phyloP scores from a whole-genome alignment of 1,140 invertebrate species.

The Tetragnatha versicolor region DNA sequence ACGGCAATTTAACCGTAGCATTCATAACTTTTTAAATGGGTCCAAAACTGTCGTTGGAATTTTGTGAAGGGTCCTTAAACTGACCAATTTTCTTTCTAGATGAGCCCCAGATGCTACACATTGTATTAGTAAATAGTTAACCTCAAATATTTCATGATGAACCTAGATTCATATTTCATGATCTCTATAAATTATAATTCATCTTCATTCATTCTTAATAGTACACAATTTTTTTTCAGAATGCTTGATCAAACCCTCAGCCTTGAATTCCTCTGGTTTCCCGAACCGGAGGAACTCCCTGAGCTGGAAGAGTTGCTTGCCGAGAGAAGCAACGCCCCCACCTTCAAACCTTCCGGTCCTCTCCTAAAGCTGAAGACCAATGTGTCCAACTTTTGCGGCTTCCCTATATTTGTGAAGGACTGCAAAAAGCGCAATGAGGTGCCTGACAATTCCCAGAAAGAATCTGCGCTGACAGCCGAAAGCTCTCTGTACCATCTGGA shows the following conservation, averaged over 20 bases:
- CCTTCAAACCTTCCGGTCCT: background rate
- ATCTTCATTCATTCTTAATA: too few species aligned
- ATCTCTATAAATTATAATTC: too few species aligned
- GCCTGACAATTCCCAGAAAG: background rate
- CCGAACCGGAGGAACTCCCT: background rate
- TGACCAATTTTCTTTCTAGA: too few species aligned
- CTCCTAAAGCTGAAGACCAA: slow-evolving; percentile 8
- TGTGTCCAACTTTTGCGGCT: background rate
- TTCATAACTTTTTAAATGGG: too few species aligned
- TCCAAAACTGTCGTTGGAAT: too few species aligned
- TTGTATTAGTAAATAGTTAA: too few species aligned
- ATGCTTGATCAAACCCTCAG: background rate
- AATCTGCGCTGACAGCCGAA: background rate
- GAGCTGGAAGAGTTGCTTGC: background rate
- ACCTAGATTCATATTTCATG: too few species aligned
- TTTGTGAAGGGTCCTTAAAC: too few species aligned
- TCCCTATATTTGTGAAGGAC: slow-evolving; percentile 15
- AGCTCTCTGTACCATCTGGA: slow-evolving; percentile 9
- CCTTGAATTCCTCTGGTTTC: slow-evolving; percentile 34
- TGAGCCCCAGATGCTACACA: too few species aligned
- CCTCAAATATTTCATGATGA: too few species aligned
- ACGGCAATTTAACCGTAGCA: too few species aligned
- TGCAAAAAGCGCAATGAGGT: slow-evolving; percentile 1
- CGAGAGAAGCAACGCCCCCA: background rate
- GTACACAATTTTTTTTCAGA: background rate